Conservation (phyloP, 1,140 invertebrate species). For the Danaus melanippus region DNA sequence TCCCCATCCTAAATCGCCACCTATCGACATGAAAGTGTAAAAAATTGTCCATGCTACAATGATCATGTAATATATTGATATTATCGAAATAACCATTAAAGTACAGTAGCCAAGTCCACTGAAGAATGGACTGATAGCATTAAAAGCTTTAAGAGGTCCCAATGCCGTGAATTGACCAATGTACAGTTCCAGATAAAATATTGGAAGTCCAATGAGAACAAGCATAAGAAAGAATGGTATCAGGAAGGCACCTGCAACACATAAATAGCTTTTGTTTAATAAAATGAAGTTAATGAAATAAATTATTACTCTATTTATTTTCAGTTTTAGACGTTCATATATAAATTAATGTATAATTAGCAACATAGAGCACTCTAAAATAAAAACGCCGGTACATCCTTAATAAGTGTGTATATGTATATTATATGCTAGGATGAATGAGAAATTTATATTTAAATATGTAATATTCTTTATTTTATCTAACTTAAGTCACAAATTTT, state of each 20-base stretch:
- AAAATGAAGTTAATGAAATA: not conserved
- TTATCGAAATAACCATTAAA: slow-evolving; percentile 82
- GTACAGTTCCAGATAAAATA: slow-evolving; percentile 80
- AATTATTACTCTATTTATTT: too few relatives aligned
- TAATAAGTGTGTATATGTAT: too few relatives aligned
- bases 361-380: too few relatives aligned
- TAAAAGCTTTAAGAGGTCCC: slow-evolving; percentile 75
- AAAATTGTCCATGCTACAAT: slow-evolving; percentile 86
- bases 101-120: slow-evolving; percentile 78
- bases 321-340: too few relatives aligned
- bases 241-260: slow-evolving; percentile 81
- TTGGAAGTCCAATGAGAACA: slow-evolving; percentile 83
- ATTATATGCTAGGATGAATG: too few relatives aligned
- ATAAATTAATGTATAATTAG: too few relatives aligned
- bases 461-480: too few relatives aligned
- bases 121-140: slow-evolving; percentile 75
- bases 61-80: slow-evolving; percentile 89
- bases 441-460: too few relatives aligned
- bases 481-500: too few relatives aligned
- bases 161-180: slow-evolving; percentile 77
- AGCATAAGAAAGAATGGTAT: slow-evolving; percentile 86
- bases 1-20: slow-evolving; percentile 78
- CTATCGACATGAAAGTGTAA: slow-evolving; percentile 83
- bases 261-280: slow-evolving; percentile 15
- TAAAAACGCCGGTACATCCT: too few relatives aligned